Conservation (phyloP, 2,113 vertebrate genomes). For the Ancistrus triradiatus region DNA sequence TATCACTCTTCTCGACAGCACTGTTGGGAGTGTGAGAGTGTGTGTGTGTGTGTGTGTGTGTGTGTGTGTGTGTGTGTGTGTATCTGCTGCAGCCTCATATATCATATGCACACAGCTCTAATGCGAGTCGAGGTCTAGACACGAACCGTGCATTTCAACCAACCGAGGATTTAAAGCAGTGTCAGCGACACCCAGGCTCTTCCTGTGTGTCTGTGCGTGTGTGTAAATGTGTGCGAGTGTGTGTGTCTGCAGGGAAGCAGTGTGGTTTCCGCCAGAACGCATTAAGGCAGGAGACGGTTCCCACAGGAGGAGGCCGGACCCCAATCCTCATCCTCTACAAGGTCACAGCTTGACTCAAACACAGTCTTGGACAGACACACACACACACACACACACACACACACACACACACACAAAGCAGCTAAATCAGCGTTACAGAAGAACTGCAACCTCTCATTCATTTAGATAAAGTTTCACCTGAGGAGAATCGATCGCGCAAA, state of each 20-base stretch:
- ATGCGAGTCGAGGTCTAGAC: constrained; percentile 52
- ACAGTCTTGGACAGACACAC: too few species aligned
- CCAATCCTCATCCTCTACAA: constrained; percentile 37
- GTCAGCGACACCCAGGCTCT: constrained; percentile 38
- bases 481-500: too few species aligned
- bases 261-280: constrained; percentile 69
- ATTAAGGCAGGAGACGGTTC: constrained; percentile 66
- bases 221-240: constrained; percentile 21
- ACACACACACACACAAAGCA: too few species aligned
- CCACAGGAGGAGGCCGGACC: constrained; percentile 59
- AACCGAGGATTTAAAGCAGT: constrained; percentile 58
- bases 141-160: constrained; percentile 50
- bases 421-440: too few species aligned
- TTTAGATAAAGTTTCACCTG: too few species aligned
- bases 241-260: constrained; percentile 58
- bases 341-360: constrained; percentile 26
- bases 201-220: constrained; percentile 8
- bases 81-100: neutral
- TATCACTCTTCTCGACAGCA: too few species aligned
- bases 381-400: too few species aligned
- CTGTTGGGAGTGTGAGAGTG: neutral
- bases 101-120: constrained; percentile 50
- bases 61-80: neutral
- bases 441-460: too few species aligned
- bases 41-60: neutral